Conservation (phyloP, 2,888 invertebrate species). For the Sthenelais limicola region DNA sequence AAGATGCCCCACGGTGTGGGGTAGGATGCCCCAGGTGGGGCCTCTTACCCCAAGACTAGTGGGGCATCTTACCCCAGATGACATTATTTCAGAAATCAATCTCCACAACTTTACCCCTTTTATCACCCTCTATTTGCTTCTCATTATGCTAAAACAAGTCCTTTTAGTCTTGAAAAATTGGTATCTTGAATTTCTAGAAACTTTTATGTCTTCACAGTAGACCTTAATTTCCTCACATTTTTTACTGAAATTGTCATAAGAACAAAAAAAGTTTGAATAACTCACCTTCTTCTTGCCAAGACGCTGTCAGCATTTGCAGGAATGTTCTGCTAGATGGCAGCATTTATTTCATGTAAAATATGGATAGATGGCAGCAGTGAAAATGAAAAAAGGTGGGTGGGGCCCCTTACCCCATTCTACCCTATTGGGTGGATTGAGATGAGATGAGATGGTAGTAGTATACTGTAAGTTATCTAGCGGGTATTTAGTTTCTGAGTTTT, state of each 20-base stretch:
- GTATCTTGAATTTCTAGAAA: constrained; percentile 2
- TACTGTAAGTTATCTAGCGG: too few relatives aligned
- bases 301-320: not conserved
- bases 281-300: not conserved
- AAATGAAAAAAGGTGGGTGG: constrained; percentile 3
- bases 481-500: too few relatives aligned
- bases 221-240: not conserved
- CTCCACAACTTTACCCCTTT: constrained; percentile 1
- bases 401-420: constrained; percentile 18
- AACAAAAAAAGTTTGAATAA: constrained; percentile 7
- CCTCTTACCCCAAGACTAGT: constrained; percentile 23
- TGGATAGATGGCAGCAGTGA: not conserved
- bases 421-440: too few relatives aligned
- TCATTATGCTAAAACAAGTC: constrained; percentile 4
- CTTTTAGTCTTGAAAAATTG: not conserved
- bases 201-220: not conserved
- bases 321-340: constrained; percentile 15
- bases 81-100: constrained; percentile 3
- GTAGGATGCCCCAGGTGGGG: too few relatives aligned
- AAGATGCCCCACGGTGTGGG: constrained; percentile 11
- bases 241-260: not conserved
- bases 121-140: constrained; percentile 3
- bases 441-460: too few relatives aligned
- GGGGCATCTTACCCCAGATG: constrained; percentile 18
- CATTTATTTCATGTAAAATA: not conserved